Evolutionary conservation across 2,888 invertebrate species (phyloP), one percentile per base, ranked within the genome.

Genomic region (Eristalinus sepulchralis): DNA sequence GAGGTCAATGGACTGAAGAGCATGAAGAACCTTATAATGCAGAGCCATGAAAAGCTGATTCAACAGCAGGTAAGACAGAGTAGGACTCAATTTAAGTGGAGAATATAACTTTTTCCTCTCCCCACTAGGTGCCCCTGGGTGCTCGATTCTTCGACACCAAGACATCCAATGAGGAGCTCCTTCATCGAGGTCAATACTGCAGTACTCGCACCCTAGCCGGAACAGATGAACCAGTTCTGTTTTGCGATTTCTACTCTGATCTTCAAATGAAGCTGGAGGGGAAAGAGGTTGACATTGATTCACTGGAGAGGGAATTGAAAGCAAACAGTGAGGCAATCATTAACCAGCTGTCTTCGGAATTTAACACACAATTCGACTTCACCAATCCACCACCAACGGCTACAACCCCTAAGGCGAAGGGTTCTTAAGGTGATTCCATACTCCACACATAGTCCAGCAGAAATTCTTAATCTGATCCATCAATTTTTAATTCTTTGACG

Each of bases 241-340:
- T 92, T 84, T 92, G 92, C 84, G 93, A 92, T 90, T 93, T 92
- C 80, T 92, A 92, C 57, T 91, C 92, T 0, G 93, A 92, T 59
- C 89, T 93, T 80, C 92, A 93, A 88, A 91, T 92, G 91, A 91
- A 91, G 22, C 88, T 92, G 34, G 92, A 92, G 81, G 91, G 91
- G 83, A 91, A 91, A 82, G 91, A 91, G 20, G 91, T 91, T 5
- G 92, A 92, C 55, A 91, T 91, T 34, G 92, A 92, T 83, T 89
- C 91, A 0, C 88, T 92, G 13, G 92, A 92, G 64, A 89, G 90
- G n/a, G 92, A 92, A 83, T 88, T 92, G 8, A 91, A 91, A 88
- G 90, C 91, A 24, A 80, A 89, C 60, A 85, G 91, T 55, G 92
- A 92, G 67, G 90, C 91, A 10, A 90, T 91, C 11, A 90, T 91